Conservation (phyloP, 2,888 invertebrate species). For the Pocota personata region DNA sequence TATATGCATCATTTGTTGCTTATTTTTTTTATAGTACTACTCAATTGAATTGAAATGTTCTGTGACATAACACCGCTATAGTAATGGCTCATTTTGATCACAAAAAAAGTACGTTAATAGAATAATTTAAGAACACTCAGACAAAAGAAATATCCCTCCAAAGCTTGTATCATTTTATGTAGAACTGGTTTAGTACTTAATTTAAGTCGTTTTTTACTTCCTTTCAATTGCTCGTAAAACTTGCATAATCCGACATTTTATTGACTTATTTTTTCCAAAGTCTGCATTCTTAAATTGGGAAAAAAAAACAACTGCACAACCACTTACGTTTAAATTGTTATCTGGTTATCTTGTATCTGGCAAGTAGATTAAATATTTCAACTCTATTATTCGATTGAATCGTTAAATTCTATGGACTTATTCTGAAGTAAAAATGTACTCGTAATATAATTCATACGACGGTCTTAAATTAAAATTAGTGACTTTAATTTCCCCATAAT, state of each 20-base stretch:
- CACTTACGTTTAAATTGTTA: no score
- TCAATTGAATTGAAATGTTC: neutral
- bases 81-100: neutral
- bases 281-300: neutral
- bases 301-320: neutral
- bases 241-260: neutral
- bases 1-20: neutral
- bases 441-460: neutral
- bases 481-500: neutral
- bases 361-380: no score
- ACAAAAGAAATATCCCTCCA: neutral
- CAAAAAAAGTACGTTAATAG: neutral
- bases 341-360: no score
- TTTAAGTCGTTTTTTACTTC: neutral
- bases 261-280: neutral
- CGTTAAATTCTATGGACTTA: no score
- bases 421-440: no score
- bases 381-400: no score
- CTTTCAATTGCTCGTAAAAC: constrained; percentile 23
- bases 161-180: neutral
- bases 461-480: neutral
- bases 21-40: neutral
- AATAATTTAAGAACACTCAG: neutral
- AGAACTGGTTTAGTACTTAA: neutral
- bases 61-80: neutral